Conservation (phyloP, 2,888 invertebrate species). For the Agrotis clavis region DNA sequence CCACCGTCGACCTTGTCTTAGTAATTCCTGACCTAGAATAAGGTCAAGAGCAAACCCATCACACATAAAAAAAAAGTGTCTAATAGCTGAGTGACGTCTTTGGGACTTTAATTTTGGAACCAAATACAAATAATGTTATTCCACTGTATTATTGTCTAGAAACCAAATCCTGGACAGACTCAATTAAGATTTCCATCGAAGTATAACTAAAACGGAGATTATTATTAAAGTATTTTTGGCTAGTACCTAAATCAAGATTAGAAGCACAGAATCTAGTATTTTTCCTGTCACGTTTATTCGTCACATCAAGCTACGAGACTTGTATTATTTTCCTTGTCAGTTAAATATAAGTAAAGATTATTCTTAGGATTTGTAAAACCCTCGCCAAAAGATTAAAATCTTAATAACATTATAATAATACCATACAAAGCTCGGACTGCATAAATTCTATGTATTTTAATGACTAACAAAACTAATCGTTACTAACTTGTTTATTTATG, state of each 20-base stretch:
- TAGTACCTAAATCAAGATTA: background rate
- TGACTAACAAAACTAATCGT: constrained; percentile 42
- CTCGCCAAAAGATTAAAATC: constrained; percentile 19
- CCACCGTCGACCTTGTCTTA: too few species aligned
- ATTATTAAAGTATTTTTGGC: background rate
- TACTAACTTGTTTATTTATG: constrained; percentile 9
- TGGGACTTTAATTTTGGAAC: background rate
- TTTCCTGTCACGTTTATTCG: background rate
- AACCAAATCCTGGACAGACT: background rate
- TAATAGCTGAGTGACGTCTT: background rate
- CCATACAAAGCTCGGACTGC: constrained; percentile 11
- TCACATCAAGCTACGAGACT: background rate
- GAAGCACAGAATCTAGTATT: background rate
- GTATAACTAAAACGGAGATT: background rate
- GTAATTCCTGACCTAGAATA: too few species aligned
- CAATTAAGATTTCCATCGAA: background rate
- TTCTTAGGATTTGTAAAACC: constrained; percentile 24
- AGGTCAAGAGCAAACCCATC: too few species aligned
- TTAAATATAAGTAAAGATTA: background rate
- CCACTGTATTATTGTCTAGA: background rate
- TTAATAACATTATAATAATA: constrained; percentile 20
- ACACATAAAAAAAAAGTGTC: too few species aligned
- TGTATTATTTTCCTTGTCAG: background rate
- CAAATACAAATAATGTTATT: background rate
- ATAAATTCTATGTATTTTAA: background rate